Percentiles rank a stretch among this genome's conserved stretches.
phyloP scores from a whole-genome alignment of 2,113 vertebrate species.

The Gobiocypris rarus region DNA sequence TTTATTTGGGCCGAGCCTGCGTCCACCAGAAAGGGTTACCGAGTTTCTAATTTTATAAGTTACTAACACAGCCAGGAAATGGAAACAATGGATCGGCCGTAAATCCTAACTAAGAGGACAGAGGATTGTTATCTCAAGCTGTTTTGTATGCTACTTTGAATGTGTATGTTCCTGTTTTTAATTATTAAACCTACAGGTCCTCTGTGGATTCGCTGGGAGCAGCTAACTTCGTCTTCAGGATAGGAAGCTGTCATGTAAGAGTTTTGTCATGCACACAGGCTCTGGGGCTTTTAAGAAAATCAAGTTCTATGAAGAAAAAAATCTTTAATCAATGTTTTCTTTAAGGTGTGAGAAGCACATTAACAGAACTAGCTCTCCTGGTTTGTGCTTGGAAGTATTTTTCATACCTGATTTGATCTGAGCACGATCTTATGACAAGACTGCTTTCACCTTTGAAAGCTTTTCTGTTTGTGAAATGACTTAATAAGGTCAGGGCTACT shows the following conservation, averaged over 20 bases:
- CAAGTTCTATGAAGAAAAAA: neutral
- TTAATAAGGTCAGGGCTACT: conserved; percentile 73
- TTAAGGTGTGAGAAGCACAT: conserved; percentile 45
- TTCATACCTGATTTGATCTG: conserved; percentile 51
- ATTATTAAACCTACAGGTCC: conserved; percentile 42
- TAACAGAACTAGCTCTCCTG: conserved; percentile 43
- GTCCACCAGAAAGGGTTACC: conserved; percentile 64
- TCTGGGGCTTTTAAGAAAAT: conserved; percentile 45
- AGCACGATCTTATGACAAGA: neutral
- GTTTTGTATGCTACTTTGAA: conserved; percentile 59
- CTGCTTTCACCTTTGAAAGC: conserved; percentile 58
- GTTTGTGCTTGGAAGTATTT: conserved; percentile 30
- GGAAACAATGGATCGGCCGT: conserved; percentile 72
- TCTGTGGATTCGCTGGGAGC: conserved; percentile 36
- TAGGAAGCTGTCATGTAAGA: conserved; percentile 30
- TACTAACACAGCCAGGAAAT: conserved; percentile 75
- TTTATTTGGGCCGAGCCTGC: conserved; percentile 79
- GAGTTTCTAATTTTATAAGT: conserved; percentile 69
- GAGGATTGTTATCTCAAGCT: conserved; percentile 69
- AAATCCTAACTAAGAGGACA: conserved; percentile 57
- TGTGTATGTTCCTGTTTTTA: conserved; percentile 68
- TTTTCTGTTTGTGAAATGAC: conserved; percentile 66
- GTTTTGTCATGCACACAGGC: conserved; percentile 47
- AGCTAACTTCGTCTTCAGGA: conserved; percentile 10
- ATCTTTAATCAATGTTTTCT: conserved; percentile 45